Conservation (phyloP, 1,140 invertebrate genomes). For the Drosophila truncata region DNA sequence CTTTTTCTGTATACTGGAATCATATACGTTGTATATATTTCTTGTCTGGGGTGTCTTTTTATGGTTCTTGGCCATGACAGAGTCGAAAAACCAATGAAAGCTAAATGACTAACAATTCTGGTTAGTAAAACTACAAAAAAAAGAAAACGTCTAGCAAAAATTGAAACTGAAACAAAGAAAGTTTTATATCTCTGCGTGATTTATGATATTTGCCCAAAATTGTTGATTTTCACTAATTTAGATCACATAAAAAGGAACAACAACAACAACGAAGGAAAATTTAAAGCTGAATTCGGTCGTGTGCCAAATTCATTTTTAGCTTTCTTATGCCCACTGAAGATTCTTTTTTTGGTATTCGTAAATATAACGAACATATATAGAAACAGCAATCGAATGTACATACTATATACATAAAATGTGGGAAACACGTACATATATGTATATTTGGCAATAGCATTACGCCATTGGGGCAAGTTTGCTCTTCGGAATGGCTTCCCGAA, state of each 20-base stretch:
- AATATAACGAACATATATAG: slow-evolving; percentile 31
- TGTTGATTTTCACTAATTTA: slow-evolving; percentile 25
- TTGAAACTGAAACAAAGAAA: slow-evolving; percentile 27
- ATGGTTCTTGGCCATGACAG: slow-evolving; percentile 49
- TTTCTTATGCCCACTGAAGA: slow-evolving; percentile 39
- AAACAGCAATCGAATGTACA: slow-evolving; percentile 27
- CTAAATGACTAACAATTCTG: slow-evolving; percentile 21
- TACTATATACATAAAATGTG: not conserved
- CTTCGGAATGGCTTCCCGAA: slow-evolving; percentile 41
- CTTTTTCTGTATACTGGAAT: not conserved
- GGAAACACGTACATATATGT: not conserved
- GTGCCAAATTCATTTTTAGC: slow-evolving; percentile 67
- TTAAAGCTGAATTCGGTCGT: slow-evolving; percentile 42
- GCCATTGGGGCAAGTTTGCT: slow-evolving; percentile 33
- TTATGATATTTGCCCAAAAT: slow-evolving; percentile 25
- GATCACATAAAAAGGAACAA: slow-evolving; percentile 14
- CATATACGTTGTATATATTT: slow-evolving; percentile 2
- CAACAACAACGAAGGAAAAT: slow-evolving; percentile 19
- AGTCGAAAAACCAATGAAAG: slow-evolving; percentile 35
- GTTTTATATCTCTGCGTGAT: slow-evolving; percentile 27
- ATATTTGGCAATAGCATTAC: slow-evolving; percentile 43
- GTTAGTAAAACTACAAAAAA: too few species aligned
- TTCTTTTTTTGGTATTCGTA: slow-evolving; percentile 17
- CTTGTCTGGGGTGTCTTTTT: slow-evolving; percentile 46
- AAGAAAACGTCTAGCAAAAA: slow-evolving; percentile 15